Evolutionary conservation across 2,113 vertebrate species (phyloP).

Genomic region (Tympanuchus pallidicinctus): DNA sequence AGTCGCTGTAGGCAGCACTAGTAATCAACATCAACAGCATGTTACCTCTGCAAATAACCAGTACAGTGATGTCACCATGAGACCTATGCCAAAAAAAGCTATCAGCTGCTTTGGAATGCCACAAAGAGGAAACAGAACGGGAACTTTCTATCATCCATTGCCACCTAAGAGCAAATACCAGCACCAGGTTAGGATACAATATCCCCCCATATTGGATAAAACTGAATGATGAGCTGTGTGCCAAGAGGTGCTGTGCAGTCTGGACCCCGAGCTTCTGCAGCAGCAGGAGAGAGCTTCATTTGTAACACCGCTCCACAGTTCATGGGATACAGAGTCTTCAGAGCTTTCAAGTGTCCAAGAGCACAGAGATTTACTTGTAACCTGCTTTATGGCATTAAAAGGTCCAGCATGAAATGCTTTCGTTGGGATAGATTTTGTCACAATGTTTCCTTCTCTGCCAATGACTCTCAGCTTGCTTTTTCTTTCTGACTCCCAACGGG

Average conservation of each 20-base stretch:
- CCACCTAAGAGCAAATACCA: neutral
- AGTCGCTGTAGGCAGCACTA: neutral
- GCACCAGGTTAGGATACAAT: conserved; percentile 1
- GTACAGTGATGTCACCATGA: neutral
- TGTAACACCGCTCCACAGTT: neutral
- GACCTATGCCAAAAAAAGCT: neutral
- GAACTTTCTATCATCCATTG: neutral
- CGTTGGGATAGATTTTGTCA: neutral
- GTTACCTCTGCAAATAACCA: neutral
- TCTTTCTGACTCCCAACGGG: neutral
- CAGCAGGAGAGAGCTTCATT: neutral
- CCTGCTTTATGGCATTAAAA: neutral
- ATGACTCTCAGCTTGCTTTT: neutral
- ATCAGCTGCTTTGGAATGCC: neutral
- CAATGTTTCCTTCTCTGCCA: neutral
- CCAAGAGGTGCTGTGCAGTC: neutral
- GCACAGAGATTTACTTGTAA: neutral
- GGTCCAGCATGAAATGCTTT: neutral
- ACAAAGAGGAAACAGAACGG: neutral
- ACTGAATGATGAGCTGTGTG: neutral
- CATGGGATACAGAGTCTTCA: neutral
- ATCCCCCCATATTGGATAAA: neutral
- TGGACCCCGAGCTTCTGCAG: neutral
- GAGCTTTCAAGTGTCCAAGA: neutral
- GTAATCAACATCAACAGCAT: neutral